Evolutionary conservation across 2,888 invertebrate species (phyloP), one percentile per base, ranked within the genome.

Genomic region (Morinoia aosen): DNA sequence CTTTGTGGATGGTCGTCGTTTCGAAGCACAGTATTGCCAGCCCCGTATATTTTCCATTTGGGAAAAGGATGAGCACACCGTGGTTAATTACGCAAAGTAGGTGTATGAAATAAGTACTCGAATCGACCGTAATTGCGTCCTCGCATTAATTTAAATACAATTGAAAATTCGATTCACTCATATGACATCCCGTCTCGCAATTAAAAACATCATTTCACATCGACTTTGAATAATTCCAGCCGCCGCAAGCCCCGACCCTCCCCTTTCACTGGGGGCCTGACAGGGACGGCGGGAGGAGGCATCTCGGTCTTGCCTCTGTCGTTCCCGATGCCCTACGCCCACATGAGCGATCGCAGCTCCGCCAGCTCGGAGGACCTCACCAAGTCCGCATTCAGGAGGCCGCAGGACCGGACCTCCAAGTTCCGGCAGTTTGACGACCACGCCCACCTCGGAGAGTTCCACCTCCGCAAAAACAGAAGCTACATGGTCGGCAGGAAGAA

Each of bases 261-360:
- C 40, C 95, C 95, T 8, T 95, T 95, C 64, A 95, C 95, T 14
- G 57, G 93, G 19, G 64, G 95, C 64, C 16, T 57, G n/a, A 57
- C 58, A 94, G 94, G 94, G 12, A 90, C 96, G 76, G 95, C 96
- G 56, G 93, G 96, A 2, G 95, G 91, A 7, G 96, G 96, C 11
- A 76, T 96, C n/a, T 96, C 96, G 48, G 96, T 96, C 88, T 95
- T 96, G 95, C 96, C 96, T 64, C 57, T 96, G 56, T 96, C 96
- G 48, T 96, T 96, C 90, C 96, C 96, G 39, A 33, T 95, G 61
- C 96, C 96, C 14, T 96, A 96, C 95, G 95, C 96, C 39, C 96
- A 96, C 95, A 96, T 96, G 96, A 96, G 96, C 94, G 96, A 96
- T 95, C 96, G 96, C 90, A 96, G 96, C 91, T 96, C 96, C 94